These are phyloP conservation scores for Rhingia campestris DNA, from an alignment of 2,888 invertebrate genomes.

Conservation along the genomic window DNA sequence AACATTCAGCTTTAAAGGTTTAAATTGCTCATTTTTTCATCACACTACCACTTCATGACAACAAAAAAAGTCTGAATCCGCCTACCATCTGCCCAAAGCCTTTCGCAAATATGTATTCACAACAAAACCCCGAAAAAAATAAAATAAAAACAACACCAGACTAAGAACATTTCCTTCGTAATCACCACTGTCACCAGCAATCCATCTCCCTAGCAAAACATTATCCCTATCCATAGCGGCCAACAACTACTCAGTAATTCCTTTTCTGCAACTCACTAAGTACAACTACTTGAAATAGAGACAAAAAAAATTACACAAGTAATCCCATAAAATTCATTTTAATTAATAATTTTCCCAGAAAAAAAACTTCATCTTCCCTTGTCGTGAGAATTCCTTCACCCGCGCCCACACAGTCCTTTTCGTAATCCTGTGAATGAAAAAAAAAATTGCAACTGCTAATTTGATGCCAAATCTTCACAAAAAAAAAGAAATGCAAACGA, in stretches of 20 bases:
- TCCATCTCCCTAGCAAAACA: background rate
- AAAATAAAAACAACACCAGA: background rate
- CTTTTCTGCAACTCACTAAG: background rate
- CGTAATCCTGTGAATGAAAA: conserved; percentile 25
- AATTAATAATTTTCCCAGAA: conserved; percentile 54
- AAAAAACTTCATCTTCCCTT: conserved; percentile 1
- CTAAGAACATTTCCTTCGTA: background rate
- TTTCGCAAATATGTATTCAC: background rate
- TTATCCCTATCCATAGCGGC: background rate
- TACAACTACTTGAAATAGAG: background rate
- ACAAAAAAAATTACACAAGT: conserved; percentile 30
- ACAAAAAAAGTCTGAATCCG: background rate
- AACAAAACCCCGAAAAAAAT: background rate
- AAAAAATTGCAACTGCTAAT: conserved; percentile 68
- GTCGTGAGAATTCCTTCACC: conserved; percentile 14
- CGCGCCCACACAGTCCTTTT: conserved; percentile 5
- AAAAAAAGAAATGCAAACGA: conserved; percentile 6
- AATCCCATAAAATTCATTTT: conserved; percentile 64
- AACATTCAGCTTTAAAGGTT: too few species aligned
- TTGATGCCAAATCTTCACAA: conserved; percentile 54
- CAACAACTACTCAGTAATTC: conserved; percentile 19
- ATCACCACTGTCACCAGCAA: conserved; percentile 1
- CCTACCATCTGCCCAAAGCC: background rate
- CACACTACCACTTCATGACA: background rate
- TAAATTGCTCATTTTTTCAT: too few species aligned